phyloP scores from a whole-genome alignment of 2,113 vertebrate genomes.

The Dromiciops gliroides region DNA sequence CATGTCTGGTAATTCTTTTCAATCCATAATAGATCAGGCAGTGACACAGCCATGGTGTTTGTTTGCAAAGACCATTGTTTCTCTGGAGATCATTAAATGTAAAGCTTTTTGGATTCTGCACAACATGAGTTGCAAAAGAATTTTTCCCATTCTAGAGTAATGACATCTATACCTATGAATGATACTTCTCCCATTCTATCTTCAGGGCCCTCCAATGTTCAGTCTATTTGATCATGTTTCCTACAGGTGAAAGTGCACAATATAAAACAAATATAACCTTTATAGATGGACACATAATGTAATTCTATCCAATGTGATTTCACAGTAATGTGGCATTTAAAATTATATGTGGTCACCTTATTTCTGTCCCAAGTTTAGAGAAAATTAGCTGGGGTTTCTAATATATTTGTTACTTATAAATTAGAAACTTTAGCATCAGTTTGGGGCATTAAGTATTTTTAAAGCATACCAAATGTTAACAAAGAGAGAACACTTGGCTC shows the following conservation, averaged over 20 bases:
- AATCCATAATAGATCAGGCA: slow-evolving; percentile 29
- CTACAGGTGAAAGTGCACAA: neutral
- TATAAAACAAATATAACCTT: neutral
- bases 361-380: too few species aligned
- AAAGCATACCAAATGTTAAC: too few species aligned
- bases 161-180: neutral
- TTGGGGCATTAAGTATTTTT: too few species aligned
- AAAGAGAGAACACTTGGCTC: too few species aligned
- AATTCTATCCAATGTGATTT: neutral
- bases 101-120: neutral
- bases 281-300: too few species aligned
- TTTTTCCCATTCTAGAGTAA: neutral
- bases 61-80: neutral
- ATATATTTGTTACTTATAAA: too few species aligned
- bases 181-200: neutral
- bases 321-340: too few species aligned
- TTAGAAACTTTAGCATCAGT: too few species aligned
- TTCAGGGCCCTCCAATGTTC: neutral
- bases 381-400: too few species aligned
- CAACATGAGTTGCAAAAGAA: neutral
- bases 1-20: slow-evolving; percentile 36
- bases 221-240: neutral
- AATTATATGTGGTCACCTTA: too few species aligned
- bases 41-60: too few species aligned
- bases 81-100: neutral